Evolutionary conservation across 1,140 invertebrate genomes (phyloP).

Genomic region (Trichomalopsis sarcophagae): DNA sequence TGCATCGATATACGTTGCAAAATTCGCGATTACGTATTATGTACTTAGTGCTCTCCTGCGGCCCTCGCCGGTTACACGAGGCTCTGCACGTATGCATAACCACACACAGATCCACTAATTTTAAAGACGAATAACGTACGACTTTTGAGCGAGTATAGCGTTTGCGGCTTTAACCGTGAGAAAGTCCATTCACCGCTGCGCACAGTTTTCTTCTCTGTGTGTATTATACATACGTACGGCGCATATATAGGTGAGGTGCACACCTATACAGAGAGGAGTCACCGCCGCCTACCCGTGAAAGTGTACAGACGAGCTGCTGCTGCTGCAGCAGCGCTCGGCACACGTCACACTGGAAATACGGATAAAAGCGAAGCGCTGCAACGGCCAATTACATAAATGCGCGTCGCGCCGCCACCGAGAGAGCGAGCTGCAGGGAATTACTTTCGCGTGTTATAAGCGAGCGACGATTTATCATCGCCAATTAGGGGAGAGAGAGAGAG

Average conservation of each 20-base stretch:
- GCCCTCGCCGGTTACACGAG: not conserved
- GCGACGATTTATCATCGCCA: conserved; percentile 38
- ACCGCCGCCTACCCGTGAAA: conserved; percentile 53
- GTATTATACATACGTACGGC: not conserved
- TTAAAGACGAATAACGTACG: conserved; percentile 52
- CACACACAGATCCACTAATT: conserved; percentile 32
- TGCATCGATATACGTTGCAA: conserved; percentile 29
- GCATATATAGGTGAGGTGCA: not conserved
- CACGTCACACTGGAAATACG: conserved; percentile 43
- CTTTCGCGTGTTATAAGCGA: conserved; percentile 32
- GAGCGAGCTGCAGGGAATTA: conserved; percentile 20
- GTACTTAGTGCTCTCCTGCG: not conserved
- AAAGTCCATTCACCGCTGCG: conserved; percentile 52
- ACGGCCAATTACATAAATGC: conserved; percentile 50
- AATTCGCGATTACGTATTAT: conserved; percentile 22
- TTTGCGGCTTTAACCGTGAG: conserved; percentile 42
- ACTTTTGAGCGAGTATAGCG: conserved; percentile 24
- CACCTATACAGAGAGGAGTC: conserved; percentile 16
- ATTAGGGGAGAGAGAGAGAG: conserved; percentile 6
- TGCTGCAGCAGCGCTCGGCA: not conserved
- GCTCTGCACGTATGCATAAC: not conserved
- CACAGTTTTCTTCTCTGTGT: not conserved
- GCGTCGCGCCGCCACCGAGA: not conserved
- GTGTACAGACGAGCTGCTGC: conserved; percentile 30
- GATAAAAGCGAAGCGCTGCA: conserved; percentile 18